phyloP scores from a whole-genome alignment of 2,797 vertebrate genomes.

The Sus cebifrons region DNA sequence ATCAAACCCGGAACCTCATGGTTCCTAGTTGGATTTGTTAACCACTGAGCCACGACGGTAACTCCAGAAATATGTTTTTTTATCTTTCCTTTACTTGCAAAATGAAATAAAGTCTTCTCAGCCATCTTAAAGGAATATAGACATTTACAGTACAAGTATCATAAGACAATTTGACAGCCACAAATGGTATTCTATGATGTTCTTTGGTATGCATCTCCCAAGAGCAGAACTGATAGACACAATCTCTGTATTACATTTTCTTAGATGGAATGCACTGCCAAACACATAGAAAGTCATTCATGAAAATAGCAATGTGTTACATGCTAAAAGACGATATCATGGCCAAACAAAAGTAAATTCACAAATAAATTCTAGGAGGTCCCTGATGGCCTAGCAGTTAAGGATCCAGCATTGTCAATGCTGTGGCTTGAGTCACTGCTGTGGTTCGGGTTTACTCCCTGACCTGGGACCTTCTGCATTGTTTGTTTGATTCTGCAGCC shows the following conservation, averaged over 20 bases:
- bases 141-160: background rate
- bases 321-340: background rate
- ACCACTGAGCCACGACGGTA: no score
- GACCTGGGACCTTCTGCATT: no score
- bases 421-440: no score
- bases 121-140: background rate
- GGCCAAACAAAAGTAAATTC: background rate
- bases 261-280: background rate
- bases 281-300: slow-evolving; percentile 32
- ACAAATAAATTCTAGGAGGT: background rate
- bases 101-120: slow-evolving; percentile 28
- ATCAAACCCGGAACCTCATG: no score
- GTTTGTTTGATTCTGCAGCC: no score
- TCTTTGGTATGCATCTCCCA: background rate
- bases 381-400: no score
- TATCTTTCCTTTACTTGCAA: background rate
- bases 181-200: background rate
- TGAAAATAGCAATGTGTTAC: slow-evolving; percentile 19
- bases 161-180: background rate
- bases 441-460: no score
- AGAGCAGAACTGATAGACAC: background rate
- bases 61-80: background rate
- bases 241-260: background rate
- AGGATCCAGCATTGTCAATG: no score
- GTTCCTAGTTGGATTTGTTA: no score